Conservation (phyloP, 2,797 vertebrate species). For the Pampus argenteus region DNA sequence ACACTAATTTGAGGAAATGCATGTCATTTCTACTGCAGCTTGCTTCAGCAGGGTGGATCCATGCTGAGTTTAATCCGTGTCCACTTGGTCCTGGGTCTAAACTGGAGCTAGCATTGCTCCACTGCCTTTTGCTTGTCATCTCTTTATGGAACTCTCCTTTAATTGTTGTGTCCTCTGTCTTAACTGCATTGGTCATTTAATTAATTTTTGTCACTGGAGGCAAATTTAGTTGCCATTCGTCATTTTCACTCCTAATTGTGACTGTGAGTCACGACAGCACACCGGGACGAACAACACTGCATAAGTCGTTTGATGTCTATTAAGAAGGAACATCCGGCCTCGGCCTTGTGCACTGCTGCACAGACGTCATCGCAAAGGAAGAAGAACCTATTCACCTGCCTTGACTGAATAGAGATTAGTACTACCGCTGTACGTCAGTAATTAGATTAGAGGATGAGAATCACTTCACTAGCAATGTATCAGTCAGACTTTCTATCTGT, state of each 20-base stretch:
- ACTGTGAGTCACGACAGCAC: constrained; percentile 27
- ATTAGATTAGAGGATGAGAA: constrained; percentile 80
- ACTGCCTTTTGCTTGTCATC: neutral
- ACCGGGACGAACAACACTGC: constrained; percentile 3
- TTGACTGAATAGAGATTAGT: constrained; percentile 63
- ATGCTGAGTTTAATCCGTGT: neutral
- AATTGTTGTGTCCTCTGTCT: neutral
- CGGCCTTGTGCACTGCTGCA: constrained; percentile 18
- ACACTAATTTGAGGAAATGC: neutral
- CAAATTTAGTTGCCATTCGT: constrained; percentile 2
- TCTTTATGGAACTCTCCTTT: neutral
- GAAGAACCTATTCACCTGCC: constrained; percentile 54
- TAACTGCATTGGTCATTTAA: neutral
- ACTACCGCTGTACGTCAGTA: constrained; percentile 62
- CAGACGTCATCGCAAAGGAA: constrained; percentile 52
- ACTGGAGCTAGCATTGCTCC: no score
- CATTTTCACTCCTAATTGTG: constrained; percentile 7
- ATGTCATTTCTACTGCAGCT: neutral
- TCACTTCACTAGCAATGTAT: constrained; percentile 53
- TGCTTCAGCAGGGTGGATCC: neutral
- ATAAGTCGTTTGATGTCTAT: constrained; percentile 46
- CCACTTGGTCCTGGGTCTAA: neutral
- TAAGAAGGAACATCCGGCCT: constrained; percentile 60
- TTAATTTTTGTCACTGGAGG: neutral
- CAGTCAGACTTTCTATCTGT: constrained; percentile 41